Evolutionary conservation across 2,113 vertebrate species (phyloP).

Genomic region (Deroptyus accipitrinus): DNA sequence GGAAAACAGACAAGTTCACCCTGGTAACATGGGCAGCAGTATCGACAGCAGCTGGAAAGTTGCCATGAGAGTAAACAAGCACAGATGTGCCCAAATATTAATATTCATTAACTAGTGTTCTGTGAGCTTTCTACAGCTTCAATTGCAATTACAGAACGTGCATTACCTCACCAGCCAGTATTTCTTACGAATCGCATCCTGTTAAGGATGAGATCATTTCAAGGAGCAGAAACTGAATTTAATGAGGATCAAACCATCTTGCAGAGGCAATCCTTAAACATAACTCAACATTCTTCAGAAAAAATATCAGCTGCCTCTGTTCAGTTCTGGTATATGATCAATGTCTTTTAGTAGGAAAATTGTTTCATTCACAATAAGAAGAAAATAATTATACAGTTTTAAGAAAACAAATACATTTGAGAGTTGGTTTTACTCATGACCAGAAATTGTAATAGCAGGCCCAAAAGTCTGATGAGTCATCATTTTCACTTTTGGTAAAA

Average conservation of each 20-base stretch:
- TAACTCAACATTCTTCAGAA: not conserved
- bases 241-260: not conserved
- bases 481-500: not conserved
- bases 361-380: not conserved
- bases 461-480: not conserved
- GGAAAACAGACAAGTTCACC: not conserved
- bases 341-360: not conserved
- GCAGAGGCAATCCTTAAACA: not conserved
- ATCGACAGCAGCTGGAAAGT: not conserved
- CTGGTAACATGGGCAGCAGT: not conserved
- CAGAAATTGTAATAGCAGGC: not conserved
- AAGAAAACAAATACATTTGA: not conserved
- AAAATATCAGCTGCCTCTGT: not conserved
- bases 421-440: not conserved
- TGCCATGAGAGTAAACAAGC: not conserved
- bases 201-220: conserved; percentile 33
- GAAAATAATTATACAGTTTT: not conserved
- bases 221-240: not conserved
- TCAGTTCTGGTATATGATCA: not conserved
- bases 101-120: conserved; percentile 13
- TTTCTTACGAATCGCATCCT: conserved; percentile 35
- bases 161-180: conserved; percentile 32
- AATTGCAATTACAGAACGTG: not conserved
- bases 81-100: conserved; percentile 2
- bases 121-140: conserved; percentile 30